Base-by-base conservation (phyloP, 2,888 invertebrate genomes). In the Drosophila colorata region DNA sequence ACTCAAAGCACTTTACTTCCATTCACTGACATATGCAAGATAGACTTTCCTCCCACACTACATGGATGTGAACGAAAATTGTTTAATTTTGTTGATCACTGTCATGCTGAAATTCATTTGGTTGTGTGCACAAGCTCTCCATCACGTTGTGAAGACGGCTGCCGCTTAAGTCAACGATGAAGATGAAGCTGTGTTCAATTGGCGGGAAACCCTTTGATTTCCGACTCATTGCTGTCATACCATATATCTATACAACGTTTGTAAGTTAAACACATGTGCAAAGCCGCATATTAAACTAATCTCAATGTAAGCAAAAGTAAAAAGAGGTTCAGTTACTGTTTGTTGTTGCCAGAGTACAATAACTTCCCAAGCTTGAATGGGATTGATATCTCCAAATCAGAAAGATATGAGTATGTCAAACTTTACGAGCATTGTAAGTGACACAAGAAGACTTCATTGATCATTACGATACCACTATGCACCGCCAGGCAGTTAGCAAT, bases 181-280 rank as follows among this genome's bases (percentile, higher is more conserved):
- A 66, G 68, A 73, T 60, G 61, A 68, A 75, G 73, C 53, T 70
- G 68, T 75, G 69, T 59, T 80, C 83, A 80, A 81, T 87, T 90
- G 81, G 52, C 55, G 74, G 73, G 67, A 83, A 86, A 74, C 73
- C 68, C 67, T 78, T 85, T 73, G 75, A 73, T 78, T 89, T 77
- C 75, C 82, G 72, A 76, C 63, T 81, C 74, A 78, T 56, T 79
- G 81, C 79, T 78, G 73, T 80, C 84, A 69, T 74, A 69, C 69
- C 56, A 74, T 28, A 38, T 51, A 31, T 25, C 9, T 14, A 23
- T 35, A 16, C 18, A 11, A 33, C 14, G 31, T 18, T 11, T 16
- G 33, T 13, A 41, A 16, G 6, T 40, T 33, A 9, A 41, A 23
- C 38, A 23, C 7, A 58, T 31, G 31, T 44, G 16, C 5, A 48